phyloP scores from a whole-genome alignment of 2,113 vertebrate genomes.

The Nestor notabilis region DNA sequence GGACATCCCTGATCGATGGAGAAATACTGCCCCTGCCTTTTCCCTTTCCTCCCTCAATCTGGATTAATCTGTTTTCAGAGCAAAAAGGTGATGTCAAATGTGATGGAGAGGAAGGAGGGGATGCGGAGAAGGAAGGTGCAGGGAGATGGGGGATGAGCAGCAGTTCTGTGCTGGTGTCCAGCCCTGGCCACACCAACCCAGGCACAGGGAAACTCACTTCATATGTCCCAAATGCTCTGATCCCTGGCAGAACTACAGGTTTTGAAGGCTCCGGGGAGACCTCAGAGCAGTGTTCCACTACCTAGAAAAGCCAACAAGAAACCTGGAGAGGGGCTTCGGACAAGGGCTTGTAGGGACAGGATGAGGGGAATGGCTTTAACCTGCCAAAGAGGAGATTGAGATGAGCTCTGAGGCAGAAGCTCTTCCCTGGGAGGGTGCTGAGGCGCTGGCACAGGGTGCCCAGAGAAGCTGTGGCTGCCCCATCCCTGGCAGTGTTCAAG shows the following conservation, averaged over 20 bases:
- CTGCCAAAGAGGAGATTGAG: neutral
- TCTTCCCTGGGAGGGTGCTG: no score
- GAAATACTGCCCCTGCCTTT: neutral
- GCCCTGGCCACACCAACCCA: neutral
- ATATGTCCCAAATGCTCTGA: neutral
- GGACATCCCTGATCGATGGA: neutral
- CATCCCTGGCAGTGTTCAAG: no score
- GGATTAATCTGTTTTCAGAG: neutral
- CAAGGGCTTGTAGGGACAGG: neutral
- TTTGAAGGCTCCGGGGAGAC: neutral
- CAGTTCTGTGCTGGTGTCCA: neutral
- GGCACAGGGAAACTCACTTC: neutral
- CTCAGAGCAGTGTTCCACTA: neutral
- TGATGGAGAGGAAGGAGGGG: neutral
- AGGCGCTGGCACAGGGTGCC: no score
- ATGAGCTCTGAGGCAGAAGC: neutral
- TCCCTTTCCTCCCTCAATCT: neutral
- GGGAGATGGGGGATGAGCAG: fast-evolving
- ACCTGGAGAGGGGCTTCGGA: neutral
- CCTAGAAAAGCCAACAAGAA: neutral
- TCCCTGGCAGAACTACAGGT: neutral
- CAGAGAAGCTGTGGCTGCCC: no score
- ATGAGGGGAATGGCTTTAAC: neutral
- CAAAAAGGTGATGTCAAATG: neutral
- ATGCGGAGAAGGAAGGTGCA: neutral